Conservation (phyloP, 2,888 invertebrate species). For the Hecatera dysodea region DNA sequence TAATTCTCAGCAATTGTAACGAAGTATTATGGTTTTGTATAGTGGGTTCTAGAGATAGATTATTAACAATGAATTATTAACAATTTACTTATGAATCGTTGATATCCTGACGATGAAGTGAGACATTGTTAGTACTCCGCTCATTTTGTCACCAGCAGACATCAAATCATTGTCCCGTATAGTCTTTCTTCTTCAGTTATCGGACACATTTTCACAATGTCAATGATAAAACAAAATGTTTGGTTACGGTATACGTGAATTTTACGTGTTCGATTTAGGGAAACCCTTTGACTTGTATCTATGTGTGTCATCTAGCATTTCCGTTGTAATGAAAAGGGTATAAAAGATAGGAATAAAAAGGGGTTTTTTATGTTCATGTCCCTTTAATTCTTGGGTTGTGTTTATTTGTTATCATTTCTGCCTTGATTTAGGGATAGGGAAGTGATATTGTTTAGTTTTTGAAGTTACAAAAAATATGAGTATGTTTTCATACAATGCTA, state of each 20-base stretch:
- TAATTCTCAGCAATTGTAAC: constrained; percentile 19
- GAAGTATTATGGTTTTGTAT: background rate
- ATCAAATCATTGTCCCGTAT: background rate
- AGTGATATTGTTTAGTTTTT: background rate
- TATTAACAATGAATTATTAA: background rate
- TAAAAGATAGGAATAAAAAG: constrained; percentile 59
- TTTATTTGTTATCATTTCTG: constrained; percentile 49
- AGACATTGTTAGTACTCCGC: background rate
- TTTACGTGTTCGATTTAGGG: constrained; percentile 62
- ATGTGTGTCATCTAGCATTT: constrained; percentile 63
- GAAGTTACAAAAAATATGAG: no score
- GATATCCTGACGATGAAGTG: background rate
- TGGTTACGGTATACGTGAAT: constrained; percentile 53
- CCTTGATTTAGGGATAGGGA: background rate
- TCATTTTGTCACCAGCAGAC: background rate
- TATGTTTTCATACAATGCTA: no score
- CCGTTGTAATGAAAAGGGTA: constrained; percentile 54
- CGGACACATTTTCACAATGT: constrained; percentile 38
- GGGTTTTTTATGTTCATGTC: constrained; percentile 41
- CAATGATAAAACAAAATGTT: constrained; percentile 59
- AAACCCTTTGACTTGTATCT: constrained; percentile 63
- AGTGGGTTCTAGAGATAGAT: background rate
- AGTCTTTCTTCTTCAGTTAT: constrained; percentile 21
- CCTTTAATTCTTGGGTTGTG: constrained; percentile 52
- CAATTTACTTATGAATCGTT: background rate